Evolutionary conservation across 2,797 vertebrate genomes (phyloP), one percentile per base, ranked within the genome.

Genomic region (Anabacerthia variegaticeps): DNA sequence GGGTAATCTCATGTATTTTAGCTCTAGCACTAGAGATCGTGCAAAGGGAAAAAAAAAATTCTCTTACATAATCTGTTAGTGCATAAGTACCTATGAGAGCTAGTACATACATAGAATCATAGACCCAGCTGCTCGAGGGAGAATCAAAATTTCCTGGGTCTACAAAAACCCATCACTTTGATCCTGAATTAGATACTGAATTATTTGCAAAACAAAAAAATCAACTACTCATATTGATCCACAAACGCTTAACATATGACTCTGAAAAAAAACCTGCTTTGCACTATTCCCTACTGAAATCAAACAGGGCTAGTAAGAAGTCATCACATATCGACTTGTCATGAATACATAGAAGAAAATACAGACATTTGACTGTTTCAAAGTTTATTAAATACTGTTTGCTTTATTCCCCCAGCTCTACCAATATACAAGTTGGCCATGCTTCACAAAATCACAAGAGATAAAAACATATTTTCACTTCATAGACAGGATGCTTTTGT

Each of bases 141-240:
- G 5, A 86, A 84, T 34, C 28, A 75, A 54, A 36, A 44, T 43
- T 74, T 80, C 30, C 20, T 19, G 9, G 2, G 19, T 61, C 9
- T 69, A 66, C 3, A 23, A 74, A 77, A 71, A 58, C 1, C 6
- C 34, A 54, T 41, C 19, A 22, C 14, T 76, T 68, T 43, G 51
- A 86, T 62, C 73, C 32, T 52, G 24, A 78, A 87, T 78, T 52
- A 30, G 51, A 30, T 28, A 52, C 28, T 12, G 68, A 41, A 1
- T 23, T 32, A 92, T 56, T 44, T 67, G 18, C 72, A 52, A 72
- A 91, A 67, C 10, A 71, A 93, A 72, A 77, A 66, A 73, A 54
- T n/a, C 30, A 92, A 74, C 19, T 7, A 51, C 3, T 81, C 17
- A 16, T 9, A 52, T 7, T 43, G 68, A 93, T 59, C 36, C 52